phyloP scores from a whole-genome alignment of 2,888 invertebrate genomes.

The Drosophila sordidula region DNA sequence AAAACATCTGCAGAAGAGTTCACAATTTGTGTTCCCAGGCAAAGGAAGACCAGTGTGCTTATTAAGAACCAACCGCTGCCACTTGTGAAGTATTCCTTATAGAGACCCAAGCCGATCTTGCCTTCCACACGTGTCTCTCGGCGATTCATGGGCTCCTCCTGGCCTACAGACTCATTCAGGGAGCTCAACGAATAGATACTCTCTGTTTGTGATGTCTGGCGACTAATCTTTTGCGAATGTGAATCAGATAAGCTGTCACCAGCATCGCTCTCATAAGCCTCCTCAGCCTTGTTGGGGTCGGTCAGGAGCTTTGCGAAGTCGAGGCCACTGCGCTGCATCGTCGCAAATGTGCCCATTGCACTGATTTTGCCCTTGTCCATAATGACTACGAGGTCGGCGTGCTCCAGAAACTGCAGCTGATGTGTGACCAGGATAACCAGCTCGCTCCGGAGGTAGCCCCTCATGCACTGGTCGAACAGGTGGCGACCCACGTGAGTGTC shows the following conservation, averaged over 20 bases:
- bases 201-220: conserved; percentile 53
- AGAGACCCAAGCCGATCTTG: conserved; percentile 87
- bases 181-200: conserved; percentile 86
- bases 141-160: conserved; percentile 83
- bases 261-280: conserved; percentile 50
- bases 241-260: conserved; percentile 20
- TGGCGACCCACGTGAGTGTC: conserved; percentile 95
- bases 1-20: conserved; percentile 92
- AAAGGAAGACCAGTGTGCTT: conserved; percentile 87
- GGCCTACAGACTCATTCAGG: conserved; percentile 74
- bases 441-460: conserved; percentile 86
- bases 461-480: conserved; percentile 89
- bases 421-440: conserved; percentile 92
- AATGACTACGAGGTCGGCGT: conserved; percentile 86
- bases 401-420: conserved; percentile 91
- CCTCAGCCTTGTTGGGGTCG: conserved; percentile 85
- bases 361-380: conserved; percentile 82
- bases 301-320: conserved; percentile 91
- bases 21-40: conserved; percentile 88
- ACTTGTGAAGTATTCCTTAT: conserved; percentile 89
- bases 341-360: conserved; percentile 89
- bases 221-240: not conserved
- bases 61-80: conserved; percentile 89
- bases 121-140: conserved; percentile 88
- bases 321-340: conserved; percentile 89